Evolutionary conservation across 2,113 vertebrate species (phyloP).

Genomic region (Numida meleagris): DNA sequence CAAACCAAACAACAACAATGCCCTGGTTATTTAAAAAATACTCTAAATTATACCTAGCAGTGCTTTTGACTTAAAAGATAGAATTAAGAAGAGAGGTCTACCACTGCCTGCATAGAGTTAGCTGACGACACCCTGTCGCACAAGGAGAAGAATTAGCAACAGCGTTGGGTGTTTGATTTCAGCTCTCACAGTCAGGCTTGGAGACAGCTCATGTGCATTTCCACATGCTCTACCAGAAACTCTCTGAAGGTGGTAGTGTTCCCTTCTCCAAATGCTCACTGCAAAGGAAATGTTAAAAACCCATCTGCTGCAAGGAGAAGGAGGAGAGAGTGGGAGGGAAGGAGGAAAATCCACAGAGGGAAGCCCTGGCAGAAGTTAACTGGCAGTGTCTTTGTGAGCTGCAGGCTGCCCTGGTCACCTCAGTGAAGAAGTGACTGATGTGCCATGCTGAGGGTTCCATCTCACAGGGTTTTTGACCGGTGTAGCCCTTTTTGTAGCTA

Average conservation of each 20-base stretch:
- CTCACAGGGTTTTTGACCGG: accelerated
- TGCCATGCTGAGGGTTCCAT: not conserved
- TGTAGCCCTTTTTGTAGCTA: not conserved
- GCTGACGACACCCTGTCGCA: not conserved
- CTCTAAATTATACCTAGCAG: not conserved
- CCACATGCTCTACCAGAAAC: conserved; percentile 17
- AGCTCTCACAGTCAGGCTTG: not conserved
- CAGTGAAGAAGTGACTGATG: not conserved
- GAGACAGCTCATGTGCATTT: not conserved
- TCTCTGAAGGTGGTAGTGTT: conserved; percentile 57
- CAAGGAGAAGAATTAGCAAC: not conserved
- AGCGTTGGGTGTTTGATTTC: accelerated
- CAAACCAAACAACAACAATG: not conserved
- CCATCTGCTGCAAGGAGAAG: accelerated
- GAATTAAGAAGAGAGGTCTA: not conserved
- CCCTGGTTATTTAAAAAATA: not conserved
- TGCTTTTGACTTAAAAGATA: not conserved
- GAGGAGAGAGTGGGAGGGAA: accelerated
- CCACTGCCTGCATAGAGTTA: accelerated
- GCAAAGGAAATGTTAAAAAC: not conserved
- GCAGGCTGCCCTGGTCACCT: not conserved
- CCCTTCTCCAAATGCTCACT: not conserved
- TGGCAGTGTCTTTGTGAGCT: not conserved
- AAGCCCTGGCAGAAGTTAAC: not conserved
- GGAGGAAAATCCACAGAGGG: not conserved